A percentile compares a stretch with the other conserved stretches of the same genome.
Conservation (phyloP, 2,797 vertebrate genomes). For the Prunella strophiata region DNA sequence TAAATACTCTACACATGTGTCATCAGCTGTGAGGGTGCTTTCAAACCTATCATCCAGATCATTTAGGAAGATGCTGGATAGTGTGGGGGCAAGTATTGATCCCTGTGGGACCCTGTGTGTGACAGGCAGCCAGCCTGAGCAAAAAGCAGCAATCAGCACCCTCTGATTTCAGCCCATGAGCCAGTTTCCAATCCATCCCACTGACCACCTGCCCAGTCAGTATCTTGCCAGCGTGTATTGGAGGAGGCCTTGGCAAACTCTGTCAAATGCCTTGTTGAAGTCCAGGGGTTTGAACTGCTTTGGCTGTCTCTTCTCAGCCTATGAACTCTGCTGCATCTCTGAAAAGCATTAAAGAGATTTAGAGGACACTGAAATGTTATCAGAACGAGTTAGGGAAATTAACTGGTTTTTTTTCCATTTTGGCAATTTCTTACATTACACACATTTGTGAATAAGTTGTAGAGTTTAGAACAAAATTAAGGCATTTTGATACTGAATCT, state of each 20-base stretch:
- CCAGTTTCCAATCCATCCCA: not conserved
- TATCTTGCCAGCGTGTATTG: not conserved
- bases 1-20: not conserved
- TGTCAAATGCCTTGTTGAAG: not conserved
- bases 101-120: fast-evolving
- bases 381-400: not conserved
- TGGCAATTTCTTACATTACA: not conserved
- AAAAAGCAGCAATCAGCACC: not conserved
- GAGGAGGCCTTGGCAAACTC: not conserved
- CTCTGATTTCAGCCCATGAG: not conserved
- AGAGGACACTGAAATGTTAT: not conserved
- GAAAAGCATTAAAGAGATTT: not conserved
- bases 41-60: not conserved
- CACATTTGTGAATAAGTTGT: not conserved
- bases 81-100: not conserved
- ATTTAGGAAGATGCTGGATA: not conserved
- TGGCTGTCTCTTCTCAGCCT: not conserved
- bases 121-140: not conserved
- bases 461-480: not conserved
- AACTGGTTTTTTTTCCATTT: not conserved
- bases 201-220: not conserved
- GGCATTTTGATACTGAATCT: not conserved
- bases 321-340: not conserved
- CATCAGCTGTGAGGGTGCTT: not conserved
- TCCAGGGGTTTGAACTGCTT: not conserved